phyloP scores from a whole-genome alignment of 1,140 invertebrate genomes.

The Hypothenemus hampei region DNA sequence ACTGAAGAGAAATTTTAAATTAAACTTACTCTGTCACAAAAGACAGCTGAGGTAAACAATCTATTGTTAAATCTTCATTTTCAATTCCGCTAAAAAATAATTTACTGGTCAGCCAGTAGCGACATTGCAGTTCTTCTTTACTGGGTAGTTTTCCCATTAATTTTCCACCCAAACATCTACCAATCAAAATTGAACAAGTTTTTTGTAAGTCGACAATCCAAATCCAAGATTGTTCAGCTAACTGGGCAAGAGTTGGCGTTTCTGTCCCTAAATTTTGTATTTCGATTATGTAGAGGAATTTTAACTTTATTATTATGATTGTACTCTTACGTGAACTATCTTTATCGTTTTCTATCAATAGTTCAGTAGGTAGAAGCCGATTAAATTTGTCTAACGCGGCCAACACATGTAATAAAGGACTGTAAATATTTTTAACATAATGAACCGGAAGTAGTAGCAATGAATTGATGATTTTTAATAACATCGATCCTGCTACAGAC shows the following conservation, averaged over 20 bases:
- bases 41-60: conserved; percentile 26
- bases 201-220: conserved; percentile 62
- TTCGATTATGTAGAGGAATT: no score
- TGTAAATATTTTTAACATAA: conserved; percentile 47
- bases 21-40: conserved; percentile 16
- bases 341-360: conserved; percentile 32
- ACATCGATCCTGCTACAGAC: conserved; percentile 53
- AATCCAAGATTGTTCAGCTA: conserved; percentile 50
- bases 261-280: conserved; percentile 41
- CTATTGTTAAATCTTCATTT: conserved; percentile 30
- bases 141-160: conserved; percentile 50
- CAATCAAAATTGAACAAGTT: conserved; percentile 56
- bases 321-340: conserved; percentile 32
- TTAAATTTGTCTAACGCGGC: conserved; percentile 53
- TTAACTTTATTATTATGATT: no score
- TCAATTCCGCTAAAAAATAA: conserved; percentile 55
- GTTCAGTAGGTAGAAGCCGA: conserved; percentile 47
- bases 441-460: conserved; percentile 51
- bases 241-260: conserved; percentile 47
- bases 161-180: conserved; percentile 56
- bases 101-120: conserved; percentile 51
- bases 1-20: not conserved
- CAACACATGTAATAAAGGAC: conserved; percentile 50
- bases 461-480: conserved; percentile 55
- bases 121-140: conserved; percentile 48